Evolutionary conservation across 1,140 invertebrate genomes (phyloP).

Genomic region (Daktulosphaira vitifoliae): DNA sequence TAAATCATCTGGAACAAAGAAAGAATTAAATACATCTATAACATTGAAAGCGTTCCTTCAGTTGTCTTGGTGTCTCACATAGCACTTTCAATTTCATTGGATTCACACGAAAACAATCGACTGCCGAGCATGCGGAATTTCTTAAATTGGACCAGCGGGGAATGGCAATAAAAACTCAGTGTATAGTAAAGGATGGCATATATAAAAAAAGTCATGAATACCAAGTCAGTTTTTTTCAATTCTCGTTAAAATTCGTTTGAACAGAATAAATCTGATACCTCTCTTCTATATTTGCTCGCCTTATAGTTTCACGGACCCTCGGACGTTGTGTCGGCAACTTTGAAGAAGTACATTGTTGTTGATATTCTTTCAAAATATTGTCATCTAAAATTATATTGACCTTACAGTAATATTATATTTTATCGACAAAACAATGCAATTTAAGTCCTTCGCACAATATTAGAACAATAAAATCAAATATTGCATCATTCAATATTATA

Average conservation of each 20-base stretch:
- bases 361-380: not conserved
- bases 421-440: too few relatives aligned
- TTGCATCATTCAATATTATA: too few relatives aligned
- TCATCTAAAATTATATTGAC: too few relatives aligned
- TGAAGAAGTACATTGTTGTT: not conserved
- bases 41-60: not conserved
- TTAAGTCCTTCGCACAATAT: too few relatives aligned
- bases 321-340: not conserved
- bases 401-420: too few relatives aligned
- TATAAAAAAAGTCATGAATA: not conserved
- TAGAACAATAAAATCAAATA: too few relatives aligned
- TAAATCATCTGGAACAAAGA: not conserved
- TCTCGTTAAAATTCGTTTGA: not conserved
- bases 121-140: not conserved
- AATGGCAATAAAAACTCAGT: too few relatives aligned
- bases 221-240: not conserved
- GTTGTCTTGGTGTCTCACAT: not conserved
- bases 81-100: constrained; percentile 20
- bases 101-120: constrained; percentile 23
- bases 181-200: too few relatives aligned
- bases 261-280: not conserved
- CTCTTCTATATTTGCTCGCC: not conserved
- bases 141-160: too few relatives aligned
- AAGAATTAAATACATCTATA: not conserved
- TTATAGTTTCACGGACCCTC: not conserved